Evolutionary conservation across 2,797 vertebrate genomes (phyloP).

Genomic region (Syndactyla subalaris): DNA sequence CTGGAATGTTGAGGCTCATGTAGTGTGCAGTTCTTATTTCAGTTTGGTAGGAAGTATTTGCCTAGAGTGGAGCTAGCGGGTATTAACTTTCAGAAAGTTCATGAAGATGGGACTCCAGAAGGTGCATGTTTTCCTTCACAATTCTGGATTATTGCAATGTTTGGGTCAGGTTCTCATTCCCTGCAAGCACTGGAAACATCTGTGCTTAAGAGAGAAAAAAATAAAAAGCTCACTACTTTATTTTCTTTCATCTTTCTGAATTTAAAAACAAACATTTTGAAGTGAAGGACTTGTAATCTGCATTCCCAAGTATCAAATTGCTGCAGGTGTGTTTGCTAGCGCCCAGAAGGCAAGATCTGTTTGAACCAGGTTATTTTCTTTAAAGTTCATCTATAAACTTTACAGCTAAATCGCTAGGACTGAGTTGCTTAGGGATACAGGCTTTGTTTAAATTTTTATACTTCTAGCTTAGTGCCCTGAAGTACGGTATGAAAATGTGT

Average conservation of each 20-base stretch:
- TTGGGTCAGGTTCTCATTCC: conserved; percentile 9
- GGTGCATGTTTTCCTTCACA: not conserved
- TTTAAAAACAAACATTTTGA: conserved; percentile 73
- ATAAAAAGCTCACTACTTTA: conserved; percentile 23
- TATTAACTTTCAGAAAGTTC: conserved; percentile 8
- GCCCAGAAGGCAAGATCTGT: conserved; percentile 66
- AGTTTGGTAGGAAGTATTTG: not conserved
- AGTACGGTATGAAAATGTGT: not conserved
- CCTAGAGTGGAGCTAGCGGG: not conserved
- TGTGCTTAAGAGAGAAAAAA: not conserved
- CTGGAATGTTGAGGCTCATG: not conserved
- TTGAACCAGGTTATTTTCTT: conserved; percentile 67
- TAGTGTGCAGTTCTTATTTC: not conserved
- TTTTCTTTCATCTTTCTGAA: conserved; percentile 68
- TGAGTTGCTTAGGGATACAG: conserved; percentile 22
- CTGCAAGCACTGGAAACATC: conserved; percentile 42
- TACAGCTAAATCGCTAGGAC: conserved; percentile 9
- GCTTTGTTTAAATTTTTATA: conserved; percentile 25
- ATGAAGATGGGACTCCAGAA: not conserved
- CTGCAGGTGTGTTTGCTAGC: conserved; percentile 72
- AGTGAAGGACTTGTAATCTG: conserved; percentile 66
- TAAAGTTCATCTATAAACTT: conserved; percentile 65
- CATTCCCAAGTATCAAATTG: conserved; percentile 73
- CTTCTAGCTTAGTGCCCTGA: not conserved
- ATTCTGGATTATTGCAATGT: not conserved